Percentiles rank a stretch among this genome's conserved stretches.
phyloP scores from a whole-genome alignment of 2,888 invertebrate species.

The Apamea epomidion region DNA sequence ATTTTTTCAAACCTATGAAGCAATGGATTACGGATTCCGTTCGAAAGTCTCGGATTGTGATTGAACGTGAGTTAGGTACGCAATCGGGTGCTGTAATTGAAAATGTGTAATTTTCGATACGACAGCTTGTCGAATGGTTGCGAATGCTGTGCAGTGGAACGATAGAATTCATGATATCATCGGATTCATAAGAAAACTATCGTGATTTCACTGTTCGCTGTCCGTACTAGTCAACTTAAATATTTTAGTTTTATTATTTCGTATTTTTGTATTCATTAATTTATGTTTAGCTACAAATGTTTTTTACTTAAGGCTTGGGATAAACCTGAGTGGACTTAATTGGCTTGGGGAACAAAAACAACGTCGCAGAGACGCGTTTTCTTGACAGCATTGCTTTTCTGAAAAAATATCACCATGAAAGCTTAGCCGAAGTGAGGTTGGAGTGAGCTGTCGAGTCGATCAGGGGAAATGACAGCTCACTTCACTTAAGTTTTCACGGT shows the following conservation, averaged over 20 bases:
- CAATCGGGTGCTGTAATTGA: neutral
- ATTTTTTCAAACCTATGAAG: neutral
- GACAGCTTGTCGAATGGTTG: neutral
- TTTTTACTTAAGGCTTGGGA: neutral
- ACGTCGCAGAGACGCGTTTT: neutral
- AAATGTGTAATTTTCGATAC: neutral
- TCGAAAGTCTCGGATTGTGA: too few relatives aligned
- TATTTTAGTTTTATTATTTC: neutral
- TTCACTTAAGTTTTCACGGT: neutral
- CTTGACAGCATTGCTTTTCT: neutral
- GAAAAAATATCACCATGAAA: too few relatives aligned
- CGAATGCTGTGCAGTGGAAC: too few relatives aligned
- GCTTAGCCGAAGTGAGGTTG: neutral
- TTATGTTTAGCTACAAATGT: neutral
- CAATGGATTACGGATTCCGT: neutral
- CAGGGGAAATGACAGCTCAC: neutral
- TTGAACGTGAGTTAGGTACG: too few relatives aligned
- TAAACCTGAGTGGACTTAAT: neutral
- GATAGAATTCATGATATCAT: neutral
- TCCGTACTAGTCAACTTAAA: constrained; percentile 32
- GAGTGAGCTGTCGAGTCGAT: neutral
- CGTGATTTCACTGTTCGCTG: neutral
- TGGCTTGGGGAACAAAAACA: too few relatives aligned
- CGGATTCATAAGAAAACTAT: neutral
- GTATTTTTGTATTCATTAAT: neutral